Conservation (phyloP, 2,797 vertebrate species). For the Thamnophis elegans region DNA sequence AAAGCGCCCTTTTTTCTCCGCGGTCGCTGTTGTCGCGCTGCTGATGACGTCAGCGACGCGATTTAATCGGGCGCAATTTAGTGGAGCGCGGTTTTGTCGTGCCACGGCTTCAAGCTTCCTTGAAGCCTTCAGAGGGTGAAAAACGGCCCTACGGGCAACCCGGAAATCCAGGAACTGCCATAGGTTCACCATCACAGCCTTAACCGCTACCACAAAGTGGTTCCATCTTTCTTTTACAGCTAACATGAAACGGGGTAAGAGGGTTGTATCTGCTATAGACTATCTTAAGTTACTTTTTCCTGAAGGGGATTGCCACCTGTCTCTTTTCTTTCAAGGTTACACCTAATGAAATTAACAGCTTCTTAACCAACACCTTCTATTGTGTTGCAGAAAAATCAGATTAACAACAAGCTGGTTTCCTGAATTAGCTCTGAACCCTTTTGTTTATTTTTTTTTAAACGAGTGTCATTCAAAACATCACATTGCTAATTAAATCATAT, state of each 20-base stretch:
- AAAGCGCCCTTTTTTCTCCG: too few species aligned
- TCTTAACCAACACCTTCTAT: not conserved
- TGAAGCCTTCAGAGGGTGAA: too few species aligned
- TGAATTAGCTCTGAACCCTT: not conserved
- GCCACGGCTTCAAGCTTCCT: too few species aligned
- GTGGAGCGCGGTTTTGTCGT: too few species aligned
- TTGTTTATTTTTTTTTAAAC: not conserved
- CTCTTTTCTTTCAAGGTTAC: not conserved
- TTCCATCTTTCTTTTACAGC: not conserved
- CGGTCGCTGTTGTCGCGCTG: too few species aligned
- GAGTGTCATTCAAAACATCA: not conserved
- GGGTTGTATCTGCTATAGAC: not conserved
- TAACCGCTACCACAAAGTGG: not conserved
- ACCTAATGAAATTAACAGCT: conserved; percentile 4
- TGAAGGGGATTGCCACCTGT: not conserved
- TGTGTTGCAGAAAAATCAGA: conserved; percentile 2
- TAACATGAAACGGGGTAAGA: not conserved
- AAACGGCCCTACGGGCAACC: too few species aligned
- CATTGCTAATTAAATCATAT: not conserved
- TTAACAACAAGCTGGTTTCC: not conserved
- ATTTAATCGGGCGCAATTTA: too few species aligned
- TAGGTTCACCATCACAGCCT: too few species aligned
- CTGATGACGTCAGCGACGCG: too few species aligned
- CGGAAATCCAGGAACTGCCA: too few species aligned
- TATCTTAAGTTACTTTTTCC: not conserved